Conservation (phyloP, 2,888 invertebrate species). For the Scotopteryx bipunctaria region DNA sequence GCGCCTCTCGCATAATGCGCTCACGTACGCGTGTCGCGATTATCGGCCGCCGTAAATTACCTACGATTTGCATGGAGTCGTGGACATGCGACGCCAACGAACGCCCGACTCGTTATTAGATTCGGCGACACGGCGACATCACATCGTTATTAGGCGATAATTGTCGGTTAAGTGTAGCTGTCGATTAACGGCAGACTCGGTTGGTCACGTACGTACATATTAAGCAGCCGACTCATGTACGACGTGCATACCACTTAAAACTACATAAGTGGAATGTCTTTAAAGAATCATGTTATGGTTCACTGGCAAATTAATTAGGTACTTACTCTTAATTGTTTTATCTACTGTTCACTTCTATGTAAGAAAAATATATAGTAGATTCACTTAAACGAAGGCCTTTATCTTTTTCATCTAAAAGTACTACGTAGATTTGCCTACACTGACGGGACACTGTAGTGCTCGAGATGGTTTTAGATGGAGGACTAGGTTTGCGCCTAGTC, state of each 20-base stretch:
- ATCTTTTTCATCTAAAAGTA: too few relatives aligned
- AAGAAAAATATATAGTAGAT: too few relatives aligned
- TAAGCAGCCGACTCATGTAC: constrained; percentile 54
- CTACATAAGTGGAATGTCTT: constrained; percentile 34
- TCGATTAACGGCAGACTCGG: constrained; percentile 75
- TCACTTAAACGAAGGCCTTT: too few relatives aligned
- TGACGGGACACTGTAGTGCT: too few relatives aligned
- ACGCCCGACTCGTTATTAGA: constrained; percentile 68
- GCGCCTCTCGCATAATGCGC: constrained; percentile 69
- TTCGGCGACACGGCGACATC: constrained; percentile 68
- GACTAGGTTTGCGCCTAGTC: too few relatives aligned
- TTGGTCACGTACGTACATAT: constrained; percentile 63
- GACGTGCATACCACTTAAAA: constrained; percentile 47
- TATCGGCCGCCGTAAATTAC: constrained; percentile 79
- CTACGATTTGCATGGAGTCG: constrained; percentile 77
- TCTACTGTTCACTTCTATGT: too few relatives aligned
- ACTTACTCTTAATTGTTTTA: not conserved
- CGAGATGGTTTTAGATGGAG: too few relatives aligned
- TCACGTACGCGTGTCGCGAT: constrained; percentile 80
- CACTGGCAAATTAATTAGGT: constrained; percentile 10
- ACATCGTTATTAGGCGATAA: constrained; percentile 78
- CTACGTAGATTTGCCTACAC: too few relatives aligned
- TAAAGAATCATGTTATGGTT: constrained; percentile 36
- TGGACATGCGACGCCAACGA: constrained; percentile 66
- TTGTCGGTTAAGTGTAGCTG: constrained; percentile 74